Percentiles rank a stretch among this genome's conserved stretches.
phyloP scores from a whole-genome alignment of 2,888 invertebrate genomes.

The Metallyticus violacea region DNA sequence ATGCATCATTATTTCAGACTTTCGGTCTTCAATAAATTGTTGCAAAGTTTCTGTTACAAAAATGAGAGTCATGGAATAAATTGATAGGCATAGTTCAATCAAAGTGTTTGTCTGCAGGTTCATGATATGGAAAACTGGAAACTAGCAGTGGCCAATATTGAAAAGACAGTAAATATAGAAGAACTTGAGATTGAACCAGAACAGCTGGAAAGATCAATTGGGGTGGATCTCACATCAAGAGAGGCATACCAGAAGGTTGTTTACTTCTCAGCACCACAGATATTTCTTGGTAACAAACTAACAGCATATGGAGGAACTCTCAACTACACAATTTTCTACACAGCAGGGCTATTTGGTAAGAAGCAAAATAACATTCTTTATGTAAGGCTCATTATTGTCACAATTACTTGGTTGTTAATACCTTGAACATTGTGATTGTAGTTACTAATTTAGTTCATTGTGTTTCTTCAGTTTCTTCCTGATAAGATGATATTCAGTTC shows the following conservation, averaged over 20 bases:
- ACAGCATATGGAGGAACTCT: constrained; percentile 86
- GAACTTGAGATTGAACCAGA: constrained; percentile 22
- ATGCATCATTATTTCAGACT: not conserved
- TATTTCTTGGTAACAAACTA: constrained; percentile 78
- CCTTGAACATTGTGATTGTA: too few relatives aligned
- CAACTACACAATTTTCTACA: constrained; percentile 72
- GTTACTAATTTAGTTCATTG: too few relatives aligned
- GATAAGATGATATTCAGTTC: too few relatives aligned
- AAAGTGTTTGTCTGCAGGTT: constrained; percentile 46
- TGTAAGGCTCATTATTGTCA: too few relatives aligned
- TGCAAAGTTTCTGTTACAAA: too few relatives aligned
- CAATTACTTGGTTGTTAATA: too few relatives aligned
- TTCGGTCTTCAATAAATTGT: too few relatives aligned
- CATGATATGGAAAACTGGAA: constrained; percentile 67
- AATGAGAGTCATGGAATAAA: too few relatives aligned
- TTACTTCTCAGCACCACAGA: constrained; percentile 74
- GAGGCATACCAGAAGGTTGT: constrained; percentile 51
- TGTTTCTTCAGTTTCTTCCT: too few relatives aligned
- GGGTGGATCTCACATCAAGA: constrained; percentile 51
- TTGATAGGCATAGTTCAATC: too few relatives aligned
- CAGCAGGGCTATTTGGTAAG: constrained; percentile 57
- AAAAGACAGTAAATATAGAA: constrained; percentile 45
- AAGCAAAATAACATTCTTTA: too few relatives aligned
- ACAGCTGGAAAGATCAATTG: constrained; percentile 42
- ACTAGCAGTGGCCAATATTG: constrained; percentile 54